Conservation (phyloP, 2,113 vertebrate species). For the Motacilla tschutschensis region DNA sequence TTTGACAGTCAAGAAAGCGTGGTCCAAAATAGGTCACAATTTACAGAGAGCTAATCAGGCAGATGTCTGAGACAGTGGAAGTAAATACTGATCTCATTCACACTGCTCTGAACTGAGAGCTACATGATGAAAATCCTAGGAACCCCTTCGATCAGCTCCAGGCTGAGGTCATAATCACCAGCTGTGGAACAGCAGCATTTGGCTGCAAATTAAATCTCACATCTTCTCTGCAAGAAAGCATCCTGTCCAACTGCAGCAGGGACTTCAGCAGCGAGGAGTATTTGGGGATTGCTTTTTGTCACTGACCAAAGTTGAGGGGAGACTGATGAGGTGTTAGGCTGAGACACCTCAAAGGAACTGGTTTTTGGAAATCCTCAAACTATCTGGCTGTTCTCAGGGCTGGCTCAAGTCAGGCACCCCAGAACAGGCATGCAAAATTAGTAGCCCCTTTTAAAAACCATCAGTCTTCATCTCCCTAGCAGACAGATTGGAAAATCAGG, state of each 20-base stretch:
- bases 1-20: background rate
- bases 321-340: slow-evolving; percentile 31
- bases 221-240: background rate
- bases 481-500: slow-evolving; percentile 14
- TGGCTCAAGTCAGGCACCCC: background rate
- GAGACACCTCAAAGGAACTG: slow-evolving; percentile 23
- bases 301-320: background rate
- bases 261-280: background rate
- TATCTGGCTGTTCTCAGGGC: slow-evolving; percentile 4
- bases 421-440: slow-evolving; percentile 16
- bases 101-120: background rate
- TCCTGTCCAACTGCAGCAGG: background rate
- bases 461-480: slow-evolving; percentile 14
- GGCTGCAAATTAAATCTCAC: background rate
- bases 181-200: background rate
- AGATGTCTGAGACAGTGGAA: background rate
- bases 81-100: background rate
- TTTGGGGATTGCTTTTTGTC: background rate
- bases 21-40: background rate
- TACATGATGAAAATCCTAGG: background rate
- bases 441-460: slow-evolving; percentile 28
- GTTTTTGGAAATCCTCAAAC: slow-evolving; percentile 45
- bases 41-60: background rate
- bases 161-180: background rate
- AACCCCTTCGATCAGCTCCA: background rate